phyloP scores from a whole-genome alignment of 2,797 vertebrate species.

The Lagocephalus sceleratus region DNA sequence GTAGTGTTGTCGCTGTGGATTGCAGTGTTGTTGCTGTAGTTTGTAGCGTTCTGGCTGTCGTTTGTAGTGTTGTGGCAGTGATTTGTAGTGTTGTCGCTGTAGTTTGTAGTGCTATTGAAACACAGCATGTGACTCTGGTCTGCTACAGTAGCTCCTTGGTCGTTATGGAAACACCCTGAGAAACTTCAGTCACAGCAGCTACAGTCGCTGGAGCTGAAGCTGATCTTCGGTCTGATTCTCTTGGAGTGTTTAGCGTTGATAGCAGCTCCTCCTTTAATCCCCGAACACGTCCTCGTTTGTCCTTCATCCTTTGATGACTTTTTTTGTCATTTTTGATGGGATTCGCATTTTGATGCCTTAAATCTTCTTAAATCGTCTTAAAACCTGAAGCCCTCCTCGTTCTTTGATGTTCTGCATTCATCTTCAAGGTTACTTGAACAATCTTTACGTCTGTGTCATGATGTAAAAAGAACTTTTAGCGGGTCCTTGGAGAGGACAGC shows the following conservation, averaged over 20 bases:
- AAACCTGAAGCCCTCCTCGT: constrained; percentile 10
- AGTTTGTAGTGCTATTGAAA: no score
- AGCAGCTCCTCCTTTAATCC: no score
- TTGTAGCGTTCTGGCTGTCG: background rate
- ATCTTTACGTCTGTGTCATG: constrained; percentile 6
- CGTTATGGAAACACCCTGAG: no score
- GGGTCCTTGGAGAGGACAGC: background rate
- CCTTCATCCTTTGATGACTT: no score
- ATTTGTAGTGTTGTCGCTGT: no score
- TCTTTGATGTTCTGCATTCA: constrained; percentile 4
- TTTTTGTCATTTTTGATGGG: background rate
- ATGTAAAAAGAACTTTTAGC: constrained; percentile 5
- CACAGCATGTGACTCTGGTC: no score
- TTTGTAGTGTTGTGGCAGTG: background rate
- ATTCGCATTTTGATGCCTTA: background rate
- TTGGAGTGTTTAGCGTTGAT: no score
- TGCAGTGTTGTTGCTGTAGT: background rate
- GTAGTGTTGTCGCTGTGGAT: background rate
- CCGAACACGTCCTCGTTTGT: no score
- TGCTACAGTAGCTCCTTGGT: no score
- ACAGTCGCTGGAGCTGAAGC: no score
- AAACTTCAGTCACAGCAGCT: no score
- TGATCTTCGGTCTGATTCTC: no score
- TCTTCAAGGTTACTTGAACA: constrained; percentile 20
- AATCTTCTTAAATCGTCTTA: background rate